Evolutionary conservation across 2,888 invertebrate species (phyloP), one percentile per base, ranked within the genome.

Genomic region (Kuschelorhynchus macadamiae): DNA sequence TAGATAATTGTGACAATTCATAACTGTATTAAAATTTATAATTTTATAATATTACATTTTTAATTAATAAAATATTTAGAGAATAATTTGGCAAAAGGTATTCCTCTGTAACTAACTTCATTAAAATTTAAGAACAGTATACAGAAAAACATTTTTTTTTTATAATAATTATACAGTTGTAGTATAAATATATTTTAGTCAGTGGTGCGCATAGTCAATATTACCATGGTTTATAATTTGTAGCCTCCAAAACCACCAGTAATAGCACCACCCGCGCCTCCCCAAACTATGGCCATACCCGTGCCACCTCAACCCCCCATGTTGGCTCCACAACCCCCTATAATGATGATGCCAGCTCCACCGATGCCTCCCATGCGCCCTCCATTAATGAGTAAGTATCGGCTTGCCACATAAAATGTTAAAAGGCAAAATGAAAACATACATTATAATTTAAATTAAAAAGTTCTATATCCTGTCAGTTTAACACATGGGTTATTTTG

Each of bases 291-390:
- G 80, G 86, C 56, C 76, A 87, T 71, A 71, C 77, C 68, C 30
- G 75, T 66, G 76, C 81, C 85, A 4, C 86, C 86, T 0, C 87
- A 87, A 71, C 82, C 86, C 9, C 85, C 85, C 72, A 85, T 87
- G 79, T 63, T 83, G 55, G 75, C 81, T 2, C 84, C 85, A 1
- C 87, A 86, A 61, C 85, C 87, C 0, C 85, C 86, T 0, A 87
- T 89, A 80, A 89, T 89, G 89, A 88, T 89, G 87, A 87, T 88
- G 86, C 84, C 85, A 12, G 85, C 87, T 9, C 87, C 88, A 9
- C 86, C 87, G 1, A 87, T 88, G 85, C 85, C 87, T 2, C 85
- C 86, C 0, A 86, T 87, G 79, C 81, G 87, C 59, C 87, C 87
- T 16, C 88, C 88, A 11, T 78, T 88, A 11, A 87, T 88, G 87